Base-by-base conservation (phyloP, 2,797 vertebrate species). In the Rhodeus uyekii region DNA sequence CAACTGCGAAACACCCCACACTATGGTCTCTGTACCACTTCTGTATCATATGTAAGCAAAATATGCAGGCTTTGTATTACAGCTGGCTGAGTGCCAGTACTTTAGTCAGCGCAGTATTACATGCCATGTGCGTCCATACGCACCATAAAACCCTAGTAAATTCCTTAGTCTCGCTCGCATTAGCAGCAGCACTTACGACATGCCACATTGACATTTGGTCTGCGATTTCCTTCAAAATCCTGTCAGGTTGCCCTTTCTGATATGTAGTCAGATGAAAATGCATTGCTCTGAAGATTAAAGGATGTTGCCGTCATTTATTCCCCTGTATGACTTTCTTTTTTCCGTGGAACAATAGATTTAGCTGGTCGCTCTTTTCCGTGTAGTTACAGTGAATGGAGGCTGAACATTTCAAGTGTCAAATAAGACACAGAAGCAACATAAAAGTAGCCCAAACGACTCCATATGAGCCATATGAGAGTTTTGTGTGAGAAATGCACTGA, bases 41-140 rank as follows among this genome's bases (percentile, higher is more conserved):
- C 14, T 76, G 19, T 27, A n/a, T 75, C 36, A 24, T 76, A 65
- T 75, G 73, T 60, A 69, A 76, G 64, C 50, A 68, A 76, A 76
- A 48, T 50, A 69, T 60, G 27, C 27, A 27, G 50, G 14, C 38
- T 68, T 82, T 12, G 9, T 36, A 34, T 46, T 46, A 27, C 81
- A 60, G 29, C 58, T 10, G 48, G 38, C 63, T 27, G 50, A 46
- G 63, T 13, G 39, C 73, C 50, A 60, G 36, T 22, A 46, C 61
- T 42, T 82, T 76, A 46, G 27, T 76, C 27, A 34, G 48, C 38
- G 3, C 27, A 4, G 61, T 82, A 34, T 82, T 68, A 68, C 38
- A 76, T 3, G 9, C 3, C 29, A 69, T 68, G 14, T 76, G 48
- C 38, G 46, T 68, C 80, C 29, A 34, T 58, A 76, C 12, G 38